Evolutionary conservation across 2,888 invertebrate genomes (phyloP).

Genomic region (Alsophila aescularia): DNA sequence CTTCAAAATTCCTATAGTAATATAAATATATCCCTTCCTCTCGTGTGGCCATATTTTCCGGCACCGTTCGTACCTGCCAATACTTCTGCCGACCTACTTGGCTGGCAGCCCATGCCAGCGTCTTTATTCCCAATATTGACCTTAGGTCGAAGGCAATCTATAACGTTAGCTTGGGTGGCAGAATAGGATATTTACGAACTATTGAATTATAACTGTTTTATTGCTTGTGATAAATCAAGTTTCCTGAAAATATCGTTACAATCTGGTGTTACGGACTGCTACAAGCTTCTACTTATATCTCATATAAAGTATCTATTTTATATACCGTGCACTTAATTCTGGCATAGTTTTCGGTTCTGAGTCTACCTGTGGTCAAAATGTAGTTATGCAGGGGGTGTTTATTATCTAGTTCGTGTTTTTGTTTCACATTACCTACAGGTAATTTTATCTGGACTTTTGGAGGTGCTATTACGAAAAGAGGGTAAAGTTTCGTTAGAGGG

Average conservation of each 20-base stretch:
- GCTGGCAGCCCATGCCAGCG: slow-evolving; percentile 25
- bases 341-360: no score
- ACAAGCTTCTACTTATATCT: no score
- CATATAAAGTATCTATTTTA: no score
- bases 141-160: slow-evolving; percentile 28
- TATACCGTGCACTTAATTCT: no score
- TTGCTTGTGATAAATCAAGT: slow-evolving; percentile 9
- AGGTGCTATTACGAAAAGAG: no score
- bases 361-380: no score
- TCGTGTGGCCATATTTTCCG: slow-evolving; percentile 2
- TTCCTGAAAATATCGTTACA: not conserved
- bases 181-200: slow-evolving; percentile 18
- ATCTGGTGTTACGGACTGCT: not conserved
- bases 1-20: slow-evolving; percentile 1
- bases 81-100: slow-evolving; percentile 40
- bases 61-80: slow-evolving; percentile 27
- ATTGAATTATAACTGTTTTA: slow-evolving; percentile 23
- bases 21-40: slow-evolving; percentile 1
- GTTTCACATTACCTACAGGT: no score
- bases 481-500: no score
- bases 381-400: no score
- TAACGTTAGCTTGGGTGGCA: slow-evolving; percentile 18
- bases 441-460: no score
- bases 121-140: slow-evolving; percentile 29
- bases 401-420: no score